Conservation (phyloP, 2,888 invertebrate species). For the Apomyelois bistriatella region DNA sequence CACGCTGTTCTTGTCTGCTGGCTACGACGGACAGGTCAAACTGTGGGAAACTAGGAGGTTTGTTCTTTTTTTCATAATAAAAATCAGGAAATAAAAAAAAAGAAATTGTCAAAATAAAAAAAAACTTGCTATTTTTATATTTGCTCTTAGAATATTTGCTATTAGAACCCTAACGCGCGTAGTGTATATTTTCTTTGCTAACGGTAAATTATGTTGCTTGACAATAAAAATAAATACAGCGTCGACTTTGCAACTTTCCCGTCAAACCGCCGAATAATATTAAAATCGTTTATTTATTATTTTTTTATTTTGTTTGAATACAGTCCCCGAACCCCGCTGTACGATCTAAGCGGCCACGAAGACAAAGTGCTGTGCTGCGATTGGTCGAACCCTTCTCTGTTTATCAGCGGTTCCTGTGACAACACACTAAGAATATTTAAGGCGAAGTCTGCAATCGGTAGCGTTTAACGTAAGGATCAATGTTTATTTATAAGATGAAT, state of each 20-base stretch:
- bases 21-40: constrained; percentile 94
- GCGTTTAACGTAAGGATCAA: constrained; percentile 3
- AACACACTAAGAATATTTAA: constrained; percentile 94
- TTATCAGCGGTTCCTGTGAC: constrained; percentile 96
- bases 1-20: constrained; percentile 93
- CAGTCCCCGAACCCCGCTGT: constrained; percentile 94
- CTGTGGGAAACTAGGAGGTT: constrained; percentile 97
- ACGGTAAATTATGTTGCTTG: too few species aligned
- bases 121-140: too few species aligned
- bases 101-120: too few species aligned
- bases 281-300: too few species aligned
- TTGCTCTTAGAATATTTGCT: too few species aligned
- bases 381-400: constrained; percentile 92
- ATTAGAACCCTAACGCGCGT: too few species aligned
- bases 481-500: not conserved
- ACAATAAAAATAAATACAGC: too few species aligned
- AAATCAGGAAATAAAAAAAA: too few species aligned
- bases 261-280: too few species aligned
- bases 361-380: constrained; percentile 96
- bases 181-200: too few species aligned
- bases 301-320: constrained; percentile 23
- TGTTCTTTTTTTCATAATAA: constrained; percentile 16
- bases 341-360: constrained; percentile 95
- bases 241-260: too few species aligned
- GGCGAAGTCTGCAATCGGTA: constrained; percentile 69